A percentile compares a stretch with the other conserved stretches of the same genome.
Conservation (phyloP, 2,113 vertebrate species). For the western clawed frog (Xenopus tropicalis) region DNA sequence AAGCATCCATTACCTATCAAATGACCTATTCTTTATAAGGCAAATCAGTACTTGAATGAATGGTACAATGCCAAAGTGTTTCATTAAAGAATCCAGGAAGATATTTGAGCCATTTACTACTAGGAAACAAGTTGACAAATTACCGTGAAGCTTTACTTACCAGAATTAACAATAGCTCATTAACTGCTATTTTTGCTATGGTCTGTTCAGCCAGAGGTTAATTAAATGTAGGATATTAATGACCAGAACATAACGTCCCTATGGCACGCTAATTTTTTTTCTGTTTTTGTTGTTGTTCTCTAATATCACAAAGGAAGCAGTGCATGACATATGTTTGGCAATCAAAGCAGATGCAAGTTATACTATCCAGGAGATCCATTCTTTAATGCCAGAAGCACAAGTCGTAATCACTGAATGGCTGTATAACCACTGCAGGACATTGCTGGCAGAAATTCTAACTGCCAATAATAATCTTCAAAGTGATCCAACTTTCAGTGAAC, state of each 20-base stretch:
- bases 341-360: constrained; percentile 65
- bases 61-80: too few species aligned
- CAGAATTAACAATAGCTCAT: constrained; percentile 18
- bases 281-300: constrained; percentile 2
- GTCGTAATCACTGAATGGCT: constrained; percentile 74
- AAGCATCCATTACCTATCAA: too few species aligned
- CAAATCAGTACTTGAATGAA: too few species aligned
- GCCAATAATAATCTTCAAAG: constrained; percentile 47
- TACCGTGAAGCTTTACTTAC: background rate
- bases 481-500: constrained; percentile 60
- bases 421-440: constrained; percentile 64
- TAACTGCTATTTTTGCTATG: background rate
- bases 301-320: constrained; percentile 71
- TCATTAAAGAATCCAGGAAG: too few species aligned
- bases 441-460: constrained; percentile 55
- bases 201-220: constrained; percentile 3
- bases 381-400: constrained; percentile 72
- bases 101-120: background rate
- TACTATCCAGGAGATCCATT: constrained; percentile 71
- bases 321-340: constrained; percentile 70
- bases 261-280: constrained; percentile 1
- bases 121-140: background rate
- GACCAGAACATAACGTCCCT: constrained; percentile 4
- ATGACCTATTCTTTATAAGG: too few species aligned
- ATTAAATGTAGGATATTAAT: constrained; percentile 15